Evolutionary conservation across 2,888 invertebrate species (phyloP).

Genomic region (Microchrysa polita): DNA sequence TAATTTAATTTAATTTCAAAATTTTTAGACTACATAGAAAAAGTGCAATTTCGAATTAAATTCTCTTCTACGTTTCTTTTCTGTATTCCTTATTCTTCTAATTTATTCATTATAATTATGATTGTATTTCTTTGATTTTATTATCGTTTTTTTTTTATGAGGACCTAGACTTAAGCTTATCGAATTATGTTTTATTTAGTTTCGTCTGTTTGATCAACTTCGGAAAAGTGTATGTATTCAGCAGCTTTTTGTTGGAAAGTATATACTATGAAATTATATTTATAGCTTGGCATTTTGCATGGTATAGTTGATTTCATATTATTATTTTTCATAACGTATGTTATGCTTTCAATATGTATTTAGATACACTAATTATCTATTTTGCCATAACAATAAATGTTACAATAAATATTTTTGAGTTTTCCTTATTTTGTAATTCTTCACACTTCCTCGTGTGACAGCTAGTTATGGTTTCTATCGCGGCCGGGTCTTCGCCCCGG

Average conservation of each 20-base stretch:
- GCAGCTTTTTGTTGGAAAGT: neutral
- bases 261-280: neutral
- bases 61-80: slow-evolving; percentile 4
- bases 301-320: neutral
- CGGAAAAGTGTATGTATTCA: neutral
- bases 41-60: slow-evolving; percentile 36
- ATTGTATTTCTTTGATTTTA: slow-evolving; percentile 12
- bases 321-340: neutral
- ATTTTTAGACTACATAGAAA: neutral
- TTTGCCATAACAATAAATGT: slow-evolving; percentile 43
- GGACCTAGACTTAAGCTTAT: slow-evolving; percentile 12
- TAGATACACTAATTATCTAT: slow-evolving; percentile 37
- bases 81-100: neutral
- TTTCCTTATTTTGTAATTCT: too few species aligned
- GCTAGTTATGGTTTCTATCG: too few species aligned
- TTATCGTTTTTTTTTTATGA: slow-evolving; percentile 16
- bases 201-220: neutral
- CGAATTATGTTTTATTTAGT: neutral
- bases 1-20: slow-evolving; percentile 10
- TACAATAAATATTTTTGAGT: neutral
- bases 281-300: too few species aligned
- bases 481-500: too few species aligned
- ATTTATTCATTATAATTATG: slow-evolving; percentile 30
- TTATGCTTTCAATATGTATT: slow-evolving; percentile 22
- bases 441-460: too few species aligned